Percentiles rank a stretch among this genome's conserved stretches.
These are phyloP conservation scores for Poeciliopsis paucimaculata DNA, from an alignment of 2,797 vertebrate species.

Conservation along the genomic window DNA sequence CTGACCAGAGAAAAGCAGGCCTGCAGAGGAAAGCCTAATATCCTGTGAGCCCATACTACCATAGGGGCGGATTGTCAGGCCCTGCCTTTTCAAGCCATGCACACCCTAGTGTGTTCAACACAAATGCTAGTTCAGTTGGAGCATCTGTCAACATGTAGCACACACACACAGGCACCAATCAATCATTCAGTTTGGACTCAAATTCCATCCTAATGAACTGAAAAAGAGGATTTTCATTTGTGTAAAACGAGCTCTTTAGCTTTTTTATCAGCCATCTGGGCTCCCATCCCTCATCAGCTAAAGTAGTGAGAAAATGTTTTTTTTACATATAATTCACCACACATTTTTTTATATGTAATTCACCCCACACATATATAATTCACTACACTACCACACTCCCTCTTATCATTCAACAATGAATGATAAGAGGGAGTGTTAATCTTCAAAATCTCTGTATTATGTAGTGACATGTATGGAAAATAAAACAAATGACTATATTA, in stretches of 20 bases:
- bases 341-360: no score
- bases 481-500: neutral
- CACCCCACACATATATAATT: no score
- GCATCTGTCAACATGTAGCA: slow-evolving; percentile 29
- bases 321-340: slow-evolving; percentile 3
- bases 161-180: slow-evolving; percentile 16
- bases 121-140: slow-evolving; percentile 47
- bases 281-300: slow-evolving; percentile 31
- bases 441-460: slow-evolving; percentile 10
- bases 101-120: slow-evolving; percentile 53
- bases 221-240: slow-evolving; percentile 39
- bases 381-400: no score
- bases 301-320: slow-evolving; percentile 37
- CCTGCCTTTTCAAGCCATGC: slow-evolving; percentile 55
- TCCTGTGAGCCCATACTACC: slow-evolving; percentile 72
- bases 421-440: slow-evolving; percentile 23
- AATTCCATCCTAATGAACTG: slow-evolving; percentile 39
- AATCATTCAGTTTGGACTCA: slow-evolving; percentile 27
- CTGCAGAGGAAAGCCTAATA: slow-evolving; percentile 76
- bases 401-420: no score
- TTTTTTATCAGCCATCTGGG: slow-evolving; percentile 36
- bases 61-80: slow-evolving; percentile 51
- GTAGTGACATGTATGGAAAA: slow-evolving; percentile 13
- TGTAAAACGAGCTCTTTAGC: slow-evolving; percentile 25
- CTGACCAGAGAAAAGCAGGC: slow-evolving; percentile 67